A percentile compares a stretch with the other conserved stretches of the same genome.
phyloP scores from a whole-genome alignment of 1,140 invertebrate genomes.

The Stratiolaelaps scimitus region DNA sequence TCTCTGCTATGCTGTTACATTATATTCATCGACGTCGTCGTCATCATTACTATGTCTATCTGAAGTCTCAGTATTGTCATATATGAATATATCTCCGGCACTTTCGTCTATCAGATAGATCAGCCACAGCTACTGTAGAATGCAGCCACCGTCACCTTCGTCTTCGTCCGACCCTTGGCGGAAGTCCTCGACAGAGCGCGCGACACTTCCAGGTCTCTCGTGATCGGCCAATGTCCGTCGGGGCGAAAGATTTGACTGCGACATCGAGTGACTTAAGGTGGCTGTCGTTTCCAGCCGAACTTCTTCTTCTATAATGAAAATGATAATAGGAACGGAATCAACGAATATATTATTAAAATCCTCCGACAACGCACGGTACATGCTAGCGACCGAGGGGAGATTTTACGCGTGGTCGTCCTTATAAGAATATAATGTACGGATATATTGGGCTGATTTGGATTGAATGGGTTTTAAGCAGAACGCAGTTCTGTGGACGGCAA shows the following conservation, averaged over 20 bases:
- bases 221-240: background rate
- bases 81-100: no score
- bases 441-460: background rate
- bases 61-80: no score
- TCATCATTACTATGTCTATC: no score
- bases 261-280: background rate
- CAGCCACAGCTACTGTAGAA: constrained; percentile 15
- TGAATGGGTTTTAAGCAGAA: background rate
- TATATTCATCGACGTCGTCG: no score
- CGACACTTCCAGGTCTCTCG: background rate
- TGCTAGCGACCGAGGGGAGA: no score
- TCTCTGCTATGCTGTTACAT: no score
- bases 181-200: constrained; percentile 19
- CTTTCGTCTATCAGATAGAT: no score
- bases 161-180: background rate
- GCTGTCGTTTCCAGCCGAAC: constrained; percentile 15
- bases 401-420: no score
- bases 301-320: constrained; percentile 15
- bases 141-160: constrained; percentile 8
- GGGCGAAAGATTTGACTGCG: background rate
- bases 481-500: background rate
- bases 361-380: no score
- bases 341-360: background rate
- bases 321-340: background rate
- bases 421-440: no score